These are phyloP conservation scores for Halichoerus grypus DNA, from an alignment of 2,113 vertebrate genomes.

Conservation along the genomic window DNA sequence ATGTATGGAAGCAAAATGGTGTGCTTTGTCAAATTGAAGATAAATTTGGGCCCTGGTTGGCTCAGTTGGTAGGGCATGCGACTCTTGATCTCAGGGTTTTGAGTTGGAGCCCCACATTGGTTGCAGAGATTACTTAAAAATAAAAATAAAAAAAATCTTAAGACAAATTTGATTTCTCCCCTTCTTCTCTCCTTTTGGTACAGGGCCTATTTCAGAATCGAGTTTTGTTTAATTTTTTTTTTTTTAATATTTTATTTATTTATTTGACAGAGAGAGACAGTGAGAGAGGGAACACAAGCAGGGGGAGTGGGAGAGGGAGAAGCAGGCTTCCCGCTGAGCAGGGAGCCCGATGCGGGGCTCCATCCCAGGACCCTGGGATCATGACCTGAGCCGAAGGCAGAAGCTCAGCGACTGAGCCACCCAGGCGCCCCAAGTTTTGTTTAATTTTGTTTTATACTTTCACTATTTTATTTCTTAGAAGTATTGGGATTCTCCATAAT, in stretches of 20 bases:
- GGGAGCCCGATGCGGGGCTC: no score
- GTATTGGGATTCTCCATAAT: background rate
- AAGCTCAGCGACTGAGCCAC: no score
- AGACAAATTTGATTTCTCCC: background rate
- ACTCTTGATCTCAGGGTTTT: background rate
- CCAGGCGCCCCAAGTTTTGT: background rate
- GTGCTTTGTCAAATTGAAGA: background rate
- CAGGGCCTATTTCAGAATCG: background rate
- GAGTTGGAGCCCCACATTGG: background rate
- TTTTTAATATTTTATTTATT: no score
- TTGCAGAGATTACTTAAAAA: no score
- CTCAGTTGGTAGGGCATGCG: background rate
- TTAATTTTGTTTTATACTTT: background rate
- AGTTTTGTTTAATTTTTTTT: background rate
- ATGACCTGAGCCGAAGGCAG: no score
- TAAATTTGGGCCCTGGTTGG: background rate
- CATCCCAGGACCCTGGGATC: no score
- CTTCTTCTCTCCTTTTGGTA: background rate
- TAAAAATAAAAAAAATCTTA: no score
- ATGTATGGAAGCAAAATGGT: background rate
- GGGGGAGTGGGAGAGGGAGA: no score
- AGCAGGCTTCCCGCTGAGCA: no score
- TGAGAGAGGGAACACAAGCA: no score
- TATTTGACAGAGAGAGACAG: no score
- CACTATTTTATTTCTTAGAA: background rate